A percentile compares a stretch with the other conserved stretches of the same genome.
Evolutionary conservation across 2,797 vertebrate species (phyloP).

Genomic region (Rhinatrema bivittatum): DNA sequence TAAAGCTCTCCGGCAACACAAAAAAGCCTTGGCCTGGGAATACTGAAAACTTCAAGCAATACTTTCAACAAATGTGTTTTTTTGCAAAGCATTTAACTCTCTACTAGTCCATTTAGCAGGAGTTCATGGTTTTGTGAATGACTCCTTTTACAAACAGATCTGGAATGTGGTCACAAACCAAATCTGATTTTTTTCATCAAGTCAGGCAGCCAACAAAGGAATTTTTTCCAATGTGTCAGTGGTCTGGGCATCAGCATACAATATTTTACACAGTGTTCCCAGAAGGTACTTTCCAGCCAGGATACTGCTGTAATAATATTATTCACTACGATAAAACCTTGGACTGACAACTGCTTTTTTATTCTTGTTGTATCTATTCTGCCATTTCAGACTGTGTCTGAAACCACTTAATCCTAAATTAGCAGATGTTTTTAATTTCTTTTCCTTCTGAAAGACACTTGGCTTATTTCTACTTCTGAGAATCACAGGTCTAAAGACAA

Average conservation of each 20-base stretch:
- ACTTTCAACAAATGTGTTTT: too few relatives aligned
- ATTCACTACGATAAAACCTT: conserved; percentile 42
- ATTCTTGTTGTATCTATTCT: conserved; percentile 30
- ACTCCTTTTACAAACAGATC: conserved; percentile 22
- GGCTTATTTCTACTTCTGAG: conserved; percentile 17
- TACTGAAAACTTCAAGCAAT: too few relatives aligned
- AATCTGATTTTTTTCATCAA: conserved; percentile 2
- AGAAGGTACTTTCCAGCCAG: conserved; percentile 37
- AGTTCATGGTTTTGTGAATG: not conserved
- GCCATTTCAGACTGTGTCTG: conserved; percentile 30
- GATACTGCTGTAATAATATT: conserved; percentile 51
- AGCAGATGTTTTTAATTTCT: conserved; percentile 55
- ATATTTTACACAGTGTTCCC: conserved; percentile 44
- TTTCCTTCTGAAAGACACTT: conserved; percentile 35
- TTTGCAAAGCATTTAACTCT: too few relatives aligned
- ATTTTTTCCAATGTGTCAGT: conserved; percentile 36
- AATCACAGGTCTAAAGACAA: conserved; percentile 38
- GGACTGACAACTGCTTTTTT: conserved; percentile 29
- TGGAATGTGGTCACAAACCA: conserved; percentile 15
- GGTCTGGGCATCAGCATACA: conserved; percentile 37
- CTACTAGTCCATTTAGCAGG: too few relatives aligned
- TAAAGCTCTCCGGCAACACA: too few relatives aligned
- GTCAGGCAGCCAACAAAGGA: conserved; percentile 31
- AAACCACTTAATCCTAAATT: conserved; percentile 12
- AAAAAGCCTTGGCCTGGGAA: too few relatives aligned